A percentile compares a stretch with the other conserved stretches of the same genome.
Conservation (phyloP, 2,113 vertebrate genomes). For the Catharus bicknelli region DNA sequence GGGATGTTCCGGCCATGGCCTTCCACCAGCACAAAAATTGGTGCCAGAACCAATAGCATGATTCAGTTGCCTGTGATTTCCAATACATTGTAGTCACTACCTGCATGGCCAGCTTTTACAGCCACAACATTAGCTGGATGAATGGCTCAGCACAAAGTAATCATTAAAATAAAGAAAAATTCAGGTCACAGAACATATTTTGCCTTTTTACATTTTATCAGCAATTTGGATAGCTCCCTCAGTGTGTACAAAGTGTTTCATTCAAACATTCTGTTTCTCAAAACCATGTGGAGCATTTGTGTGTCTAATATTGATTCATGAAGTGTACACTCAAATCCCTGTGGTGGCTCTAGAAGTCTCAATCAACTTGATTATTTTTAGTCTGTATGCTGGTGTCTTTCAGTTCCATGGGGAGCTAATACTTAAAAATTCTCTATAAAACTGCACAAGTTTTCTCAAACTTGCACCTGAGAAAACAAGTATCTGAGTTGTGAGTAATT, state of each 20-base stretch:
- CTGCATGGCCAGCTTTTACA: neutral
- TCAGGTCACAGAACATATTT: neutral
- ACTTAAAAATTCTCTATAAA: neutral
- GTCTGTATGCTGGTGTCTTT: neutral
- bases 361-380: neutral
- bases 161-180: neutral
- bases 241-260: accelerated
- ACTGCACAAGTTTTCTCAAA: neutral
- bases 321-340: neutral
- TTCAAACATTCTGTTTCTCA: neutral
- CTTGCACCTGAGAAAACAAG: neutral
- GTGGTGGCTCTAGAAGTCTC: neutral
- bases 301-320: neutral
- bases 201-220: neutral
- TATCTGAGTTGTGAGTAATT: neutral
- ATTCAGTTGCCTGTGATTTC: neutral
- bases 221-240: neutral
- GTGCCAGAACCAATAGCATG: neutral
- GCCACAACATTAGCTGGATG: neutral
- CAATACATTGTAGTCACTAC: neutral
- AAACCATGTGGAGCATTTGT: neutral
- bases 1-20: neutral
- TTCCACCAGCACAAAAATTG: neutral
- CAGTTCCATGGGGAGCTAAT: neutral
- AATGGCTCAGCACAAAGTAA: neutral